Conservation (phyloP, 2,797 vertebrate genomes). For the Xenops minutus region DNA sequence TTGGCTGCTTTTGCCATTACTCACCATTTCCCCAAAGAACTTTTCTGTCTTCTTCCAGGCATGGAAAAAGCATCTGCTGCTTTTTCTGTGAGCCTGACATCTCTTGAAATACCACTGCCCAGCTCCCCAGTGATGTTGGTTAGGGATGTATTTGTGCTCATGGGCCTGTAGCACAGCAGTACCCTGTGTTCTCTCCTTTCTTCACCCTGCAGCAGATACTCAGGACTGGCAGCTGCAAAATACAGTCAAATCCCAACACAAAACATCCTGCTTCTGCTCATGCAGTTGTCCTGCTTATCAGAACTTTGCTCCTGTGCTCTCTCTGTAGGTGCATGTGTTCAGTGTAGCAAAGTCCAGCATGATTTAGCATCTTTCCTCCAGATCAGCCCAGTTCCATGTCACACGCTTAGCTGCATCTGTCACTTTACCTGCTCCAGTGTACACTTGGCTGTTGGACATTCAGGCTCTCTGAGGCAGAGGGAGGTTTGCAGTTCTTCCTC, state of each 20-base stretch:
- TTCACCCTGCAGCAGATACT: background rate
- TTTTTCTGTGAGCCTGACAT: background rate
- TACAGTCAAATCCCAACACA: background rate
- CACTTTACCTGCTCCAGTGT: background rate
- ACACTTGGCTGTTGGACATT: background rate
- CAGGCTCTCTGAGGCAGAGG: background rate
- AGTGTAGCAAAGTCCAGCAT: background rate
- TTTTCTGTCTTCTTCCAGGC: conserved; percentile 7
- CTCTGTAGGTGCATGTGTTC: background rate
- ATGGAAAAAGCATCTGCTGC: conserved; percentile 25
- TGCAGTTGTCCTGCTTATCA: background rate
- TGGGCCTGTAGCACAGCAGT: background rate
- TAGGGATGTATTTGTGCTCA: background rate
- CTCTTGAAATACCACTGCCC: background rate
- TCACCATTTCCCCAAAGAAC: background rate
- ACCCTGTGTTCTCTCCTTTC: background rate
- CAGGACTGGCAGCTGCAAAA: background rate
- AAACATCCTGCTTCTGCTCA: background rate
- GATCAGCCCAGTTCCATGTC: background rate
- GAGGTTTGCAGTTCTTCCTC: background rate
- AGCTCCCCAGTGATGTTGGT: background rate
- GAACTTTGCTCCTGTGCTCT: background rate
- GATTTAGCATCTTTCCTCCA: background rate
- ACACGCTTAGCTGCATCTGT: background rate
- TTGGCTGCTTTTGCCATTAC: background rate